Base-by-base conservation (phyloP, 1,140 invertebrate species). In the Zaprionus vittiger region DNA sequence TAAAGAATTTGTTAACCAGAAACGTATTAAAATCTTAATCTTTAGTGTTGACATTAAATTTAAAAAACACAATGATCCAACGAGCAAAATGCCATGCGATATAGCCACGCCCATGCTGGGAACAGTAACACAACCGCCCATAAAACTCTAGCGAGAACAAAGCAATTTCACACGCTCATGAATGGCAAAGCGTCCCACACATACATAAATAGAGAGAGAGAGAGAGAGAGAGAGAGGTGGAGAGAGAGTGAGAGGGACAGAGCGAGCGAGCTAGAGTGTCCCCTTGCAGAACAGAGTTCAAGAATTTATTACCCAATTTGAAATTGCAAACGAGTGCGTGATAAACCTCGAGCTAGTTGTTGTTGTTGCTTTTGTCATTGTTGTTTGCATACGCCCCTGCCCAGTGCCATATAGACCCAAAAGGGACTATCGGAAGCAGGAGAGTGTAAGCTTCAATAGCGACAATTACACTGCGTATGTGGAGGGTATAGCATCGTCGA, bases 311-410 rank as follows among this genome's bases (percentile, higher is more conserved):
- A 85, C 85, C 85, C 85, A 90, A 90, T 90, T 91, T 90, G 71
- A 90, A 90, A 90, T 91, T 91, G 86, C 85, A 90, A 91, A 85
- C 85, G 86, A 90, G 86, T 82, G 85, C 86, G 86, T 90, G 79
- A 91, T 90, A 90, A 90, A 91, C 55, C 72, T 62, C 64, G 49
- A 59, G 38, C 22, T 75, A 70, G 73, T 57, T 64, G 26, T 57
- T 47, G 83, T 80, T 71, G 72, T 61, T 68, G 54, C 34, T 52
- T 41, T 64, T 69, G 49, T 49, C 52, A 41, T 69, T 74, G 70
- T 77, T 77, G 72, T 70, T 78, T 77, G 75, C 61, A 37, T 38
- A 52, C 47, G 20, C 20, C 17, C 17, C 47, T 52, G 22, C 20
- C 12, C 47, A 22, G 9, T 52, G 47, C 12, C 20, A 15, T 4